These are phyloP conservation scores for Drosophila obscura DNA, from an alignment of 1,140 invertebrate species.

Conservation along the genomic window DNA sequence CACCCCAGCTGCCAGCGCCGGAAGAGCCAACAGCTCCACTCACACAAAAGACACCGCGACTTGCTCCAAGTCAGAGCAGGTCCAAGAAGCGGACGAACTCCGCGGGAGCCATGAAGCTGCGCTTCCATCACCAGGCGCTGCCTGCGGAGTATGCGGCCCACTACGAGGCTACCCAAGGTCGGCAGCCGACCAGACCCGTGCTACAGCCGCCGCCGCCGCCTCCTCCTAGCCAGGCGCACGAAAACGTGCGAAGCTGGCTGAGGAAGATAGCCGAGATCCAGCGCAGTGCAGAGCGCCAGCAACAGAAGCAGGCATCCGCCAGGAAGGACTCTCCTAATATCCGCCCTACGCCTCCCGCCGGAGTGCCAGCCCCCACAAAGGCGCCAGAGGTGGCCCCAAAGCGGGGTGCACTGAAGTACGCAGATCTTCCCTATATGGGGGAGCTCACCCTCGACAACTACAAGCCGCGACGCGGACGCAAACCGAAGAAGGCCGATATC, in stretches of 20 bases:
- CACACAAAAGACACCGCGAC: conserved; percentile 84
- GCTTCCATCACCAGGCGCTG: conserved; percentile 92
- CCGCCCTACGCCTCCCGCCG: conserved; percentile 23
- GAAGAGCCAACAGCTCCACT: neutral
- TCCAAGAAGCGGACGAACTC: conserved; percentile 38
- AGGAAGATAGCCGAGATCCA: conserved; percentile 88
- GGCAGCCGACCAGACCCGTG: conserved; percentile 42
- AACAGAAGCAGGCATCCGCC: conserved; percentile 42
- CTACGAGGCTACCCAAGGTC: conserved; percentile 89
- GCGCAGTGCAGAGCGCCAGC: conserved; percentile 84
- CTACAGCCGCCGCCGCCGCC: conserved; percentile 34
- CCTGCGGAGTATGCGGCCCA: conserved; percentile 91
- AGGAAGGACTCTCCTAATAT: neutral
- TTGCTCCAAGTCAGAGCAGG: conserved; percentile 48
- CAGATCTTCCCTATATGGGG: conserved; percentile 95
- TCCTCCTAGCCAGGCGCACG: conserved; percentile 83
- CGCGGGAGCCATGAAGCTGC: conserved; percentile 88
- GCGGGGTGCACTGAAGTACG: conserved; percentile 87
- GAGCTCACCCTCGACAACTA: conserved; percentile 94
- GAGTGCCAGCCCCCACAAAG: conserved; percentile 70
- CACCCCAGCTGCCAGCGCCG: conserved; percentile 3
- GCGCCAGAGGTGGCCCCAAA: conserved; percentile 18
- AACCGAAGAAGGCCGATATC: conserved; percentile 95
- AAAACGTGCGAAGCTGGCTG: conserved; percentile 89
- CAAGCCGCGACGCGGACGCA: conserved; percentile 91